A percentile compares a stretch with the other conserved stretches of the same genome.
phyloP scores from a whole-genome alignment of 2,888 invertebrate genomes.

The Tubulanus polymorphus region DNA sequence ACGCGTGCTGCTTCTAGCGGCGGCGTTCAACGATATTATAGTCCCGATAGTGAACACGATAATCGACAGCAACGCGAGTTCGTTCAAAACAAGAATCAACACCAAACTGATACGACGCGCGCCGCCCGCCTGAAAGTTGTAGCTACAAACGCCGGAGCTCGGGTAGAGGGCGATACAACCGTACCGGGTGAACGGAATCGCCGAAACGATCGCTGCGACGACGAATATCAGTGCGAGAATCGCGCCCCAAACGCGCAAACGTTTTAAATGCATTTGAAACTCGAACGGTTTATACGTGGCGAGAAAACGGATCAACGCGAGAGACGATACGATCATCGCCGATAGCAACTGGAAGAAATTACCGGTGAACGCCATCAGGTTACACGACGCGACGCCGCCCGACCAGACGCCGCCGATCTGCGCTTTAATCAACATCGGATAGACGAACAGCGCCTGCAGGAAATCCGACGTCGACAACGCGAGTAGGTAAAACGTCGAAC shows the following conservation, averaged over 20 bases:
- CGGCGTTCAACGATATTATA: background rate
- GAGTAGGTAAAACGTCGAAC: background rate
- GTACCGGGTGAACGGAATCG: background rate
- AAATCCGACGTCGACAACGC: background rate
- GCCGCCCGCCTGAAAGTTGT: background rate
- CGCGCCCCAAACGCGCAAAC: background rate
- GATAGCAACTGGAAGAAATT: background rate
- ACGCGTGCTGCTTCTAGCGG: background rate
- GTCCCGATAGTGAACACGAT: background rate
- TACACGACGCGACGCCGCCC: background rate
- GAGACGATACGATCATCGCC: background rate
- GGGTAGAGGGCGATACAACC: background rate
- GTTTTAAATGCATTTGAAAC: background rate
- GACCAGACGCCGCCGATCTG: background rate
- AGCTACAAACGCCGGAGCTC: background rate
- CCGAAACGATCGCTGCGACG: background rate
- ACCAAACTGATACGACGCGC: background rate
- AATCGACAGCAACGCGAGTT: background rate
- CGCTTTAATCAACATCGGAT: background rate
- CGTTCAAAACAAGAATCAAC: background rate
- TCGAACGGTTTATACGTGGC: background rate
- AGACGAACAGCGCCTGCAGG: background rate
- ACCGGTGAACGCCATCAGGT: background rate
- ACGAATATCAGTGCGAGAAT: background rate
- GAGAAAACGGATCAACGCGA: background rate